These are phyloP conservation scores for Camelus dromedarius DNA, from an alignment of 2,113 vertebrate genomes.

Conservation along the genomic window DNA sequence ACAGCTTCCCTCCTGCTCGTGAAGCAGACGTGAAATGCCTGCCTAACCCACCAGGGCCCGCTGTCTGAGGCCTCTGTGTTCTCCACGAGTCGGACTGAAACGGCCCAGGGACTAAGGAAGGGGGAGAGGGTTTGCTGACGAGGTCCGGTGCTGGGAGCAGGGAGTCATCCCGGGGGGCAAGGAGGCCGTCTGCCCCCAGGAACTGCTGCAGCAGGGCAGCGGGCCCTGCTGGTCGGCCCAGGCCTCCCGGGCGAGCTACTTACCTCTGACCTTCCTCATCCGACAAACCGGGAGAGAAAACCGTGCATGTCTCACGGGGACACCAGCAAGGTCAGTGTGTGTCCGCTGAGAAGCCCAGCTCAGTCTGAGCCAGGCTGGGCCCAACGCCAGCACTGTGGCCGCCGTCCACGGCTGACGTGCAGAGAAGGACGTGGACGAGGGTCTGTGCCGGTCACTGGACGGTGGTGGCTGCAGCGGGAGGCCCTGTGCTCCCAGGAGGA, in stretches of 20 bases:
- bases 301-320: fast-evolving
- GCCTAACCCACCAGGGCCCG: too few relatives aligned
- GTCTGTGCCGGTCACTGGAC: fast-evolving
- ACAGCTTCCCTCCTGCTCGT: too few relatives aligned
- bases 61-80: too few relatives aligned
- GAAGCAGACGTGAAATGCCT: too few relatives aligned
- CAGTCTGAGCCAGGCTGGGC: neutral
- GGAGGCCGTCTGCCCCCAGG: neutral
- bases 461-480: fast-evolving
- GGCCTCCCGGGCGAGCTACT: neutral
- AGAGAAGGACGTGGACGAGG: fast-evolving
- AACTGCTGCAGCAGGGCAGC: neutral
- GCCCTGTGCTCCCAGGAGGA: too few relatives aligned
- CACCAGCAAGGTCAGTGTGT: fast-evolving
- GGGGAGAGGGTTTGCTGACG: too few relatives aligned
- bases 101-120: too few relatives aligned
- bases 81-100: too few relatives aligned
- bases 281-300: neutral
- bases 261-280: too few relatives aligned
- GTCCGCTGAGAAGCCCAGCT: fast-evolving
- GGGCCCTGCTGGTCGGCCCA: fast-evolving
- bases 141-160: too few relatives aligned
- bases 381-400: too few relatives aligned
- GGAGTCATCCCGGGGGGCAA: too few relatives aligned
- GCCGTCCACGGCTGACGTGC: fast-evolving